Percentiles rank a stretch among this genome's conserved stretches.
phyloP scores from a whole-genome alignment of 2,888 invertebrate genomes.

The Panzeria rudis region DNA sequence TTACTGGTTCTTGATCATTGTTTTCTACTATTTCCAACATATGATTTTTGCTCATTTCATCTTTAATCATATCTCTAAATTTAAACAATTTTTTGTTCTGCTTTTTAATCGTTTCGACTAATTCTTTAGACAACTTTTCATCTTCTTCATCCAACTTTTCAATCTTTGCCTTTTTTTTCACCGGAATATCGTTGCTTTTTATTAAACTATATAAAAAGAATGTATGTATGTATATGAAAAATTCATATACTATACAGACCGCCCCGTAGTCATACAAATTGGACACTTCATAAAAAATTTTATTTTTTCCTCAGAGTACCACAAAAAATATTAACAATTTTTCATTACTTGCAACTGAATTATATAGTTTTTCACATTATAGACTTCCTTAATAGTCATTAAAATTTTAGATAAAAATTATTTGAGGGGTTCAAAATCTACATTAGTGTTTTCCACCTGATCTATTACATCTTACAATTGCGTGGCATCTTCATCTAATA shows the following conservation, averaged over 20 bases:
- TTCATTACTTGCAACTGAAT: too few relatives aligned
- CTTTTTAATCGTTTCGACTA: constrained; percentile 84
- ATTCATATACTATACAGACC: constrained; percentile 45
- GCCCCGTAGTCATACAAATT: too few relatives aligned
- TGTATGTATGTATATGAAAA: neutral
- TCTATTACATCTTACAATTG: too few relatives aligned
- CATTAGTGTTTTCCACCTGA: too few relatives aligned
- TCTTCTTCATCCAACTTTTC: constrained; percentile 86
- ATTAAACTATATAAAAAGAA: constrained; percentile 75
- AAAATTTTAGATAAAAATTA: too few relatives aligned
- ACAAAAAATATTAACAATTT: too few relatives aligned
- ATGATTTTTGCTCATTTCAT: constrained; percentile 86
- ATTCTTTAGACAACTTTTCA: constrained; percentile 85
- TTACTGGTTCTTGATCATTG: constrained; percentile 89
- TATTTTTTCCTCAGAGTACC: too few relatives aligned
- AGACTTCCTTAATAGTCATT: too few relatives aligned
- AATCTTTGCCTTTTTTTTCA: constrained; percentile 88
- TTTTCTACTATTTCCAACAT: constrained; percentile 87
- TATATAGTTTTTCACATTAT: too few relatives aligned
- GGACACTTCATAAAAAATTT: too few relatives aligned
- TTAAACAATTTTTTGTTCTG: constrained; percentile 84
- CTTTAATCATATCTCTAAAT: constrained; percentile 87
- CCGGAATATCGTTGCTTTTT: constrained; percentile 85
- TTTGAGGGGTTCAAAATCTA: too few relatives aligned
- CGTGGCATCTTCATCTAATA: too few relatives aligned